phyloP scores from a whole-genome alignment of 2,888 invertebrate species.

The Amblyjoppa proteus region DNA sequence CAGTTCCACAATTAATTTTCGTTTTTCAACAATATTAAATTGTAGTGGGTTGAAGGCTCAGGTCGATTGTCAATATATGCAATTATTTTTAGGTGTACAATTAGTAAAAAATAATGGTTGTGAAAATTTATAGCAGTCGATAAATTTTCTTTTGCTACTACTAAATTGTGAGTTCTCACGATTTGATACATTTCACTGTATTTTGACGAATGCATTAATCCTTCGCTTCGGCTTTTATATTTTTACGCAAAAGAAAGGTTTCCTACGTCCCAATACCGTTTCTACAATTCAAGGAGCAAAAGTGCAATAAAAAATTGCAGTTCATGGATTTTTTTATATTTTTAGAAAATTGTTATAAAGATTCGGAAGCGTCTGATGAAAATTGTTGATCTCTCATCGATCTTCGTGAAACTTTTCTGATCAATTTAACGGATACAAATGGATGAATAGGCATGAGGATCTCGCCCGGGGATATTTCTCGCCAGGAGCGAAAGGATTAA shows the following conservation, averaged over 20 bases:
- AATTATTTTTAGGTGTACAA: no score
- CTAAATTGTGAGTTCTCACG: neutral
- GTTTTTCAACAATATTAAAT: neutral
- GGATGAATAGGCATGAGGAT: no score
- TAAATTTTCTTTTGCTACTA: no score
- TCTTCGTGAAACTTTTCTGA: neutral
- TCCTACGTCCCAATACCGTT: neutral
- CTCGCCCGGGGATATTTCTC: no score
- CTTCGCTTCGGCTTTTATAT: neutral
- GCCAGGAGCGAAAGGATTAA: neutral
- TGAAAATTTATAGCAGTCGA: no score
- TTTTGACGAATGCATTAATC: neutral
- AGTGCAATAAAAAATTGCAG: neutral
- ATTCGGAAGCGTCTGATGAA: no score
- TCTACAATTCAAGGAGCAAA: neutral
- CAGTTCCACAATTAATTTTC: conserved; percentile 12
- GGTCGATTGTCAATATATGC: no score
- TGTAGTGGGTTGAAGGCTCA: no score
- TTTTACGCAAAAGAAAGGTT: neutral
- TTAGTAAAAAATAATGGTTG: no score
- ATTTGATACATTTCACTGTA: neutral
- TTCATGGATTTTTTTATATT: neutral
- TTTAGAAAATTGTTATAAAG: no score
- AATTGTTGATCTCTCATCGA: neutral
- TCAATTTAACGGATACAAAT: neutral